phyloP scores from a whole-genome alignment of 2,888 invertebrate genomes.

The Lasioglossum zephyrum region DNA sequence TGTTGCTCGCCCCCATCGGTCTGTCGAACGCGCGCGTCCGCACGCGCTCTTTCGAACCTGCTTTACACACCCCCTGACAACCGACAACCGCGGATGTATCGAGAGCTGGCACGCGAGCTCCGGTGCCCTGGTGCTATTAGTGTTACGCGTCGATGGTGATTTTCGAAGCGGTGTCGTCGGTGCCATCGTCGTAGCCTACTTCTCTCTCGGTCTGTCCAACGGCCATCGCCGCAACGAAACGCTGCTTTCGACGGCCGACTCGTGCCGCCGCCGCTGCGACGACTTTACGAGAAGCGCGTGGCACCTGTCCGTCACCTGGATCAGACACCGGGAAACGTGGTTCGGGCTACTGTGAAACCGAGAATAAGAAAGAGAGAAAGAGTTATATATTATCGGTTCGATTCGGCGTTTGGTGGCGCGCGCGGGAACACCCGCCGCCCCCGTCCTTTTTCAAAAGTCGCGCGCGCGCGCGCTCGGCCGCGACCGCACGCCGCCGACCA shows the following conservation, averaged over 20 bases:
- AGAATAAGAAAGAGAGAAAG: neutral
- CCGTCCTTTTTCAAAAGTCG: constrained; percentile 41
- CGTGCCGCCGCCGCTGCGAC: neutral
- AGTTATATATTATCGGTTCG: constrained; percentile 3
- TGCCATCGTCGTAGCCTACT: neutral
- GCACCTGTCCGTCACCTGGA: neutral
- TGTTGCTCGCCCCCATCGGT: constrained; percentile 53
- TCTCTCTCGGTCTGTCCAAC: neutral
- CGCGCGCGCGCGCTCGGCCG: constrained; percentile 38
- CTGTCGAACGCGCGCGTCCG: constrained; percentile 57
- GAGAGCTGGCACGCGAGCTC: neutral
- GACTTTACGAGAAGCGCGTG: neutral
- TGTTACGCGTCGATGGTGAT: constrained; percentile 53
- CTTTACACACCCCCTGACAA: neutral
- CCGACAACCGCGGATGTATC: neutral
- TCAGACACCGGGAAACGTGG: neutral
- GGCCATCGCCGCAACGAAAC: neutral
- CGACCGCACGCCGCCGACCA: constrained; percentile 9
- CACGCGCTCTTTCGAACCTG: constrained; percentile 30
- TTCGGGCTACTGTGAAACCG: neutral
- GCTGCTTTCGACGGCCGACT: neutral
- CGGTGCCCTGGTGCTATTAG: constrained; percentile 17
- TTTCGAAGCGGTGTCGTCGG: constrained; percentile 6
- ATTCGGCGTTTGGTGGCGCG: constrained; percentile 29
- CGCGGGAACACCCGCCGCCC: constrained; percentile 35